Evolutionary conservation across 2,797 vertebrate species (phyloP), one percentile per base, ranked within the genome.

Genomic region (Hapalemur alaotrensis): DNA sequence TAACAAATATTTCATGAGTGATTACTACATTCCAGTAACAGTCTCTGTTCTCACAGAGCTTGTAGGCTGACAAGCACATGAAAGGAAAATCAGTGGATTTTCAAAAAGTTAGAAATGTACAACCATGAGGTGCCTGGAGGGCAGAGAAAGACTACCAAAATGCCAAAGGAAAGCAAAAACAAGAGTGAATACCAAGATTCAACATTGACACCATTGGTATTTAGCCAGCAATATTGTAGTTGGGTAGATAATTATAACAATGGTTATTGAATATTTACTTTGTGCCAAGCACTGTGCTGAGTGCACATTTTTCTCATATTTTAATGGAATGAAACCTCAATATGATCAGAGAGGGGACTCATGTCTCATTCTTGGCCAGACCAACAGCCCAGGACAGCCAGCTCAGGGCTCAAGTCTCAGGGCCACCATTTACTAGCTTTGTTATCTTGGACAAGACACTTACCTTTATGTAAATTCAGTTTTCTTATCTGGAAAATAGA

Each of bases 401-500:
- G 63, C 46, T 95, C 50, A n/a, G 28, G 41, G 7, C 9, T 86
- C 82, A 92, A 5, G 28, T 52, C 28, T 48, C 78, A 72, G 72
- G 32, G 28, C 43, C 72, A 79, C n/a, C 17, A 61, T n/a, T 52
- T 83, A 63, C 32, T 50, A 75, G 35, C 38, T 95, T 78, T 73
- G 32, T 28, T 85, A 32, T 25, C 41, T 59, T 54, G 35, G 32
- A 85, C 28, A 94, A 83, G 23, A 93, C 25, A 57, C 18, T 80
- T 63, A 84, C 25, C 83, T 95, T 38, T n/a, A 61, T 23, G 35
- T 75, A 65, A 85, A 75, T 70, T 95, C 17, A 79, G 43, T 83
- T 79, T 75, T 28, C 41, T 65, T 70, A 76, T 57, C 28, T 76
- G 70, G 59, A 94, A 97, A 95, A 91, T 41, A 38, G 41, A n/a